phyloP scores from a whole-genome alignment of 2,797 vertebrate species.

The Momotus momota region DNA sequence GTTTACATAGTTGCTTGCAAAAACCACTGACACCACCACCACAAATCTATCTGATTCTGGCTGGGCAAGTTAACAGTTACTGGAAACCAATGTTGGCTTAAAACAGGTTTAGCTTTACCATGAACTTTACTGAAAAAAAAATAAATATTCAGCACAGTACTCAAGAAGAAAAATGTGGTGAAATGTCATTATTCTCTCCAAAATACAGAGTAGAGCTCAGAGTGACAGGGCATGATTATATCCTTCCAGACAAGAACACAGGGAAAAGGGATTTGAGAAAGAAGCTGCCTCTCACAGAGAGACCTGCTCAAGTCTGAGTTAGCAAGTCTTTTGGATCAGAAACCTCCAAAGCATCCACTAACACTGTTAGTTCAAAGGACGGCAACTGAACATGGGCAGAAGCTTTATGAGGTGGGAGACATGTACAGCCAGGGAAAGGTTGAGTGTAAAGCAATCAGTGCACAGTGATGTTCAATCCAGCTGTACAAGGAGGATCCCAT shows the following conservation, averaged over 20 bases:
- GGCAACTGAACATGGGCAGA: fast-evolving
- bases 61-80: background rate
- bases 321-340: background rate
- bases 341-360: background rate
- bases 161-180: background rate
- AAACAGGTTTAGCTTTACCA: background rate
- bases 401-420: background rate
- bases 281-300: background rate
- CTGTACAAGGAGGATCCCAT: background rate
- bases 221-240: background rate
- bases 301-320: background rate
- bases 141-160: background rate
- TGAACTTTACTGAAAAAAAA: background rate
- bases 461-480: no score
- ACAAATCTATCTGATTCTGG: background rate
- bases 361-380: background rate
- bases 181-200: background rate
- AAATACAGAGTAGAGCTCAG: background rate
- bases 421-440: background rate
- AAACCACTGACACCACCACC: fast-evolving
- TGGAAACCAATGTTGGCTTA: background rate
- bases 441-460: fast-evolving
- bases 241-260: background rate
- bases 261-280: background rate
- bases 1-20: background rate